Conservation (phyloP, 2,113 vertebrate species). For the Pelecanus crispus region DNA sequence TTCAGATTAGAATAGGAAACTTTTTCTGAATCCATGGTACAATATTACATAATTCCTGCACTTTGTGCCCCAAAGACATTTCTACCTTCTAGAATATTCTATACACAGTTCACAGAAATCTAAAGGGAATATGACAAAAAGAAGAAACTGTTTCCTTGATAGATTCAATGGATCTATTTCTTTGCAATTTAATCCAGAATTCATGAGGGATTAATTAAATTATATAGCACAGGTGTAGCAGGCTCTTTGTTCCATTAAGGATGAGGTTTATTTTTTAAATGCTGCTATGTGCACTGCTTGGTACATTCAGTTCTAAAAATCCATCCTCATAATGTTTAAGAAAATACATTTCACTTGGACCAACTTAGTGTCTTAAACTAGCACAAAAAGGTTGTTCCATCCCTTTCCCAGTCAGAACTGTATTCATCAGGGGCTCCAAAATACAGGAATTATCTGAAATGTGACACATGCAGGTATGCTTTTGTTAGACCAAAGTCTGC, state of each 20-base stretch:
- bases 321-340: background rate
- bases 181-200: background rate
- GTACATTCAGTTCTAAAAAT: background rate
- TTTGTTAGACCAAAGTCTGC: background rate
- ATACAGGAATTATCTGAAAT: background rate
- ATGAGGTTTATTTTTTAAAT: background rate
- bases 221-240: background rate
- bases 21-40: background rate
- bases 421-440: background rate
- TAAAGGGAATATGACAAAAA: background rate
- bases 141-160: background rate
- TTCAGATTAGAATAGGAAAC: background rate
- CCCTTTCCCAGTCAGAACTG: background rate
- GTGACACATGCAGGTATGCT: background rate
- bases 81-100: background rate
- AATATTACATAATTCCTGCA: background rate
- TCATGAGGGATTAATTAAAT: background rate
- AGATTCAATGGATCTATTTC: background rate
- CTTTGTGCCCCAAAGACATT: background rate
- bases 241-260: background rate
- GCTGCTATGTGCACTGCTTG: background rate
- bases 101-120: background rate
- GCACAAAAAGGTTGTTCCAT: background rate
- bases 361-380: background rate
- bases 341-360: background rate